These are phyloP conservation scores for Coptodon bakossiorum DNA, from an alignment of 2,113 vertebrate species.

Conservation along the genomic window DNA sequence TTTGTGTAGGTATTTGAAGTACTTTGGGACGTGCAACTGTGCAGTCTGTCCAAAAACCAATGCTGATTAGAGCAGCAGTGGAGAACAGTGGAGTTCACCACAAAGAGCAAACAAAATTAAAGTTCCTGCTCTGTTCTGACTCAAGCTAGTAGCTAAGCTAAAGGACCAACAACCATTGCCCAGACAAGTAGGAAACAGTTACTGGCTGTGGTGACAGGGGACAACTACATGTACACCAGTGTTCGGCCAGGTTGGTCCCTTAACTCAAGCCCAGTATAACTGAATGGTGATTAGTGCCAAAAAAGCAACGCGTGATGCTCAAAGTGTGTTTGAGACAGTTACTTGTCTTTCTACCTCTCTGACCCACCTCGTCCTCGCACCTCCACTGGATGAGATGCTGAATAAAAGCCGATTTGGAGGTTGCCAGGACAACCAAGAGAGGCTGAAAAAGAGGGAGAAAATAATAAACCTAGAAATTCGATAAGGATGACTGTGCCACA, in stretches of 20 bases:
- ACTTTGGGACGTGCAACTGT: neutral
- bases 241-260: neutral
- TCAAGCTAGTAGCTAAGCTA: neutral
- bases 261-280: neutral
- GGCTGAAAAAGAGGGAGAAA: neutral
- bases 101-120: neutral
- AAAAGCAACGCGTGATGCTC: neutral
- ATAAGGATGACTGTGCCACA: neutral
- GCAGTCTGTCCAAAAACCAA: neutral
- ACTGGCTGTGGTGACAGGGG: neutral
- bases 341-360: neutral
- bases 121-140: neutral
- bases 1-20: neutral
- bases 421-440: conserved; percentile 75
- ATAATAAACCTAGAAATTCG: neutral
- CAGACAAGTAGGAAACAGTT: neutral
- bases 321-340: neutral
- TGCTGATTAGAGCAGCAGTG: neutral
- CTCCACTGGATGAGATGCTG: conserved; percentile 36
- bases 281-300: neutral
- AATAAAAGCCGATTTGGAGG: conserved; percentile 57
- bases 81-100: neutral
- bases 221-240: neutral
- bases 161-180: neutral
- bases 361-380: neutral